These are phyloP conservation scores for Scatophagus argus DNA, from an alignment of 2,113 vertebrate species.

Conservation along the genomic window DNA sequence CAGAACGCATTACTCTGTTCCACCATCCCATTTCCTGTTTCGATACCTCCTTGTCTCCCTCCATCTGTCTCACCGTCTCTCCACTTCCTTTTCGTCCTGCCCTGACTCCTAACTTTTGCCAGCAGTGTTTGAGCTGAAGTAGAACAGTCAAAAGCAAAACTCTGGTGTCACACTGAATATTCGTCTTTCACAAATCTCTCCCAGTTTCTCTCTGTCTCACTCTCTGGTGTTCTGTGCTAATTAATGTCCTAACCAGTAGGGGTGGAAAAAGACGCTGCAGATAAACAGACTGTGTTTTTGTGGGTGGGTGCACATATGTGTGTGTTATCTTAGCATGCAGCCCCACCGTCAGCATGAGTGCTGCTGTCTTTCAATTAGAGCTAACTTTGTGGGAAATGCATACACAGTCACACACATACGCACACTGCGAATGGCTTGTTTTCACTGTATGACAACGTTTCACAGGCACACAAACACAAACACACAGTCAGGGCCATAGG, in stretches of 20 bases:
- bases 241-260: constrained; percentile 59
- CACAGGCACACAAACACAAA: constrained; percentile 20
- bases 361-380: constrained; percentile 52
- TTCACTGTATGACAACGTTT: constrained; percentile 25
- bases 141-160: constrained; percentile 61
- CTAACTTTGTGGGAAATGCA: constrained; percentile 43
- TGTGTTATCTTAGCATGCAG: constrained; percentile 41
- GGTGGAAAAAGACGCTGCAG: constrained; percentile 25
- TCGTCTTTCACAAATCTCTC: constrained; percentile 34
- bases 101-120: constrained; percentile 15
- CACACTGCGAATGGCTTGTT: constrained; percentile 35
- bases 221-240: constrained; percentile 45
- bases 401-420: not conserved
- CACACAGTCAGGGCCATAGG: constrained; percentile 42
- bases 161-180: constrained; percentile 53
- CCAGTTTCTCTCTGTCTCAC: constrained; percentile 20
- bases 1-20: not conserved
- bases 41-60: constrained; percentile 23
- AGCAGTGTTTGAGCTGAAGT: constrained; percentile 42
- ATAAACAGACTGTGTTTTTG: constrained; percentile 56
- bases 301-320: constrained; percentile 17
- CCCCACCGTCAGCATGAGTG: constrained; percentile 43
- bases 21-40: constrained; percentile 36
- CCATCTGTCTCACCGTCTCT: constrained; percentile 7
- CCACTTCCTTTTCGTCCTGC: constrained; percentile 1